Base-by-base conservation (phyloP, 1,140 invertebrate species). In the Calephelis nemesis region DNA sequence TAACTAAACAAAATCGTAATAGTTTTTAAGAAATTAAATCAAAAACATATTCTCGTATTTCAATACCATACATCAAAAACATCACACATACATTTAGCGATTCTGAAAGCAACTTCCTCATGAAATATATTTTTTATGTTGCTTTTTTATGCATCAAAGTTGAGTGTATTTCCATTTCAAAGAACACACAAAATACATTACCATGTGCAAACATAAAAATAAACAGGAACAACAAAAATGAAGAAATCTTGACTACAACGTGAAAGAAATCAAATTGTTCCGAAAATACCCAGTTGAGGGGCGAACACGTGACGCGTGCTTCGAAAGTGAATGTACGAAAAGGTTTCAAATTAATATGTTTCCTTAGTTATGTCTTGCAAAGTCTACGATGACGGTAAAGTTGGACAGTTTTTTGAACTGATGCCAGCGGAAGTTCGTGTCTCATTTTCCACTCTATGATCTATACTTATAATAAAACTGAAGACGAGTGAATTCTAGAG, bases 331-430 rank as follows among this genome's bases (percentile, higher is more conserved):
- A 74, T 74, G 65, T 62, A 64, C 62, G 52, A 63, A 66, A 73
- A 71, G 62, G 72, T 68, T 74, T 67, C 72, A 72, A 74, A 76
- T 76, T 76, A 76, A 76, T 76, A 76, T 70, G 70, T 76, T 67
- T 40, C 64, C 64, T 54, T 66, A 66, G 64, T 66, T 66, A 66
- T 52, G 64, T 66, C 64, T 54, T 65, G 40, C 62, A 67, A 65
- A 40, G 62, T 67, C 72, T 49, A 49, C 67, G 54, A 60, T 68
- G 62, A 69, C 47, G 63, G 65, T 54, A 42, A 66, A 60, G 67
- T 47, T 63, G 54, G 69, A 49, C 67, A 63, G 67, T 67, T 72
- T 74, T 74, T 69, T 74, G 73, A 70, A 67, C 47, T 50, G 30
- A 7, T 67, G 71, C 71, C 74, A 73, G 68, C 58, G 39, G 47